Base-by-base conservation (phyloP, 2,797 vertebrate species). In the Ammospiza maritima region DNA sequence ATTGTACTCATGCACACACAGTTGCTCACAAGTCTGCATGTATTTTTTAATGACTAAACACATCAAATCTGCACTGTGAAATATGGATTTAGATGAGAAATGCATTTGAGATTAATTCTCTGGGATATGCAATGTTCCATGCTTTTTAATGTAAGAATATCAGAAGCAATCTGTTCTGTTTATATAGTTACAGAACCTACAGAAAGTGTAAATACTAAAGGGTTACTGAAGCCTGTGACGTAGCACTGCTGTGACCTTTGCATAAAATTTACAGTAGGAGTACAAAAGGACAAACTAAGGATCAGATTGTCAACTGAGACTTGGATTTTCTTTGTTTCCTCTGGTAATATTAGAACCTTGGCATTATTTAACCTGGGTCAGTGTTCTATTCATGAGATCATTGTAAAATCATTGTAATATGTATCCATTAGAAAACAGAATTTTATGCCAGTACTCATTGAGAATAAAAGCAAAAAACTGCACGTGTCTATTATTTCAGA, bases 291-390 rank as follows among this genome's bases (percentile, higher is more conserved):
- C 74, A 95, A 82, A 54, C 51, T 32, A 57, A 82, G 53, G 89
- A 91, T 77, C 2, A 3, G 30, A 56, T 2, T 30, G 78, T 74
- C 74, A 84, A 16, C 13, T 14, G 34, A 51, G 54, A 65, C 27
- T 44, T 54, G 57, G 64, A 92, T 81, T 89, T 87, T 51, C 74
- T 94, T 89, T 89, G 58, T 90, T 85, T 85, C 53, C 27, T 57
- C 40, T 30, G 18, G 73, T 78, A 56, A 13, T 69, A 53, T 30
- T 58, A 58, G 12, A 78, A 69, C 40, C 51, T 65, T 65, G 60
- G 75, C 56, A 57, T 42, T 87, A 65, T 58, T 74, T 89, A 79
- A 83, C 79, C 51, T 66, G n/a, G 32, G 34, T 58, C 0, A 0
- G 40, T 44, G 80, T 80, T 90, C 66, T 54, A 1, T n/a, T 78